Evolutionary conservation across 2,797 vertebrate species (phyloP), one percentile per base, ranked within the genome.

Genomic region (Myotis daubentonii): DNA sequence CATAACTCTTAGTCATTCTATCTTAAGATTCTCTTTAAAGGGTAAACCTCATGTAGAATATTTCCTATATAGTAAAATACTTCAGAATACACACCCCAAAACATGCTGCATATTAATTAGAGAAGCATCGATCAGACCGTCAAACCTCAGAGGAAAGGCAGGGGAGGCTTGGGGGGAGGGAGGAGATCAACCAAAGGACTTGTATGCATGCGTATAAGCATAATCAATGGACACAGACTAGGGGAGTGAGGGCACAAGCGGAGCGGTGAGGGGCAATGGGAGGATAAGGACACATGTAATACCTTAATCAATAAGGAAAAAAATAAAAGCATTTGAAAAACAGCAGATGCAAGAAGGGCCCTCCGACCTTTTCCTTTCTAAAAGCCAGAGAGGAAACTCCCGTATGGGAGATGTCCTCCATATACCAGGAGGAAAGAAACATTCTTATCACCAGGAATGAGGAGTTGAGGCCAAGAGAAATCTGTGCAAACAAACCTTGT

Each of bases 11-110:
- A 5, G 36, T 62, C 33, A 78, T 75, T 8, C 30, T 33, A 95
- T 51, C 80, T 82, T 53, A 53, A 62, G 68, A 68, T 84, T 78
- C 57, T 65, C 60, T 81, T 92, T 88, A 47, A 85, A 92, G 82
- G 49, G 12, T 72, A 71, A 95, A 80, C 10, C 41, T 47, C 47
- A 47, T 33, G 4, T 57, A 81, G 89, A 89, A 44, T 49, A 81
- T 83, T 81, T 79, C 78, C 60, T 36, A 3, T 41, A 19, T 6
- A 51, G 60, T 82, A 41, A 57, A 66, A 47, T 68, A 75, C 51
- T 82, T 75, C 49, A 53, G 49, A 70, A 44, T 33, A 82, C 8
- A 41, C 57, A n/a, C 23, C 49, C 25, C 30, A 38, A 57, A 66
- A 41, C 49, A 22, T 60, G 41, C 33, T 62, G 41, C 30, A 36